Conservation (phyloP, 2,113 vertebrate species). For the Carassius carassius region DNA sequence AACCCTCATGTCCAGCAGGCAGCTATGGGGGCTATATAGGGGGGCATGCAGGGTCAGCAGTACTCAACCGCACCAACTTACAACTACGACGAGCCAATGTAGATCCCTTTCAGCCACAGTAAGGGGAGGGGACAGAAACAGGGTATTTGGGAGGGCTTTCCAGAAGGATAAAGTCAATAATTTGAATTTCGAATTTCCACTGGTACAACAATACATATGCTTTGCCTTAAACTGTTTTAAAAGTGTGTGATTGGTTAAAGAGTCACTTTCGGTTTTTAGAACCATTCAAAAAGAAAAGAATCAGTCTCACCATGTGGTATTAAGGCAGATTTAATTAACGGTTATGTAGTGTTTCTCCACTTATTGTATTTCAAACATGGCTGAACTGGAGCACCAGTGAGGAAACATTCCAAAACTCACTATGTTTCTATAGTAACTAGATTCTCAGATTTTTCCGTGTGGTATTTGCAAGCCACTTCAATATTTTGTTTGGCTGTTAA, state of each 20-base stretch:
- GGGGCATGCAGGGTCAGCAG: slow-evolving; percentile 81
- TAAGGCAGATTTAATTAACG: slow-evolving; percentile 34
- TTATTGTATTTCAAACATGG: slow-evolving; percentile 24
- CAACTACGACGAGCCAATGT: slow-evolving; percentile 96
- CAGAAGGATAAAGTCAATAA: neutral
- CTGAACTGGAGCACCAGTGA: slow-evolving; percentile 26
- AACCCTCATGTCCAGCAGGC: slow-evolving; percentile 95
- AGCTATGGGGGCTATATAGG: slow-evolving; percentile 90
- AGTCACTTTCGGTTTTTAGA: slow-evolving; percentile 39
- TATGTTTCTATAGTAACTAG: slow-evolving; percentile 36
- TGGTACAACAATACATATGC: slow-evolving; percentile 36
- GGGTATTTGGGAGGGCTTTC: neutral
- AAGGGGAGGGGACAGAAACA: slow-evolving; percentile 60
- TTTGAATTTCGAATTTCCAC: slow-evolving; percentile 20
- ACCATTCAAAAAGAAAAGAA: slow-evolving; percentile 7
- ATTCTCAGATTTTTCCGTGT: slow-evolving; percentile 6
- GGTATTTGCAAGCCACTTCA: slow-evolving; percentile 21
- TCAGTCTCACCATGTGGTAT: slow-evolving; percentile 28
- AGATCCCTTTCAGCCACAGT: slow-evolving; percentile 57
- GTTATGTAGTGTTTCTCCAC: slow-evolving; percentile 18
- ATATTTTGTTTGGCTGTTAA: slow-evolving; percentile 34
- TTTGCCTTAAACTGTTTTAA: slow-evolving; percentile 25
- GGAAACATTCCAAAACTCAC: slow-evolving; percentile 41
- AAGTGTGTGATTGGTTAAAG: slow-evolving; percentile 13
- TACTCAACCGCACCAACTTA: slow-evolving; percentile 95